Evolutionary conservation across 2,888 invertebrate species (phyloP).

Genomic region (Troglohyphantes excavatus): DNA sequence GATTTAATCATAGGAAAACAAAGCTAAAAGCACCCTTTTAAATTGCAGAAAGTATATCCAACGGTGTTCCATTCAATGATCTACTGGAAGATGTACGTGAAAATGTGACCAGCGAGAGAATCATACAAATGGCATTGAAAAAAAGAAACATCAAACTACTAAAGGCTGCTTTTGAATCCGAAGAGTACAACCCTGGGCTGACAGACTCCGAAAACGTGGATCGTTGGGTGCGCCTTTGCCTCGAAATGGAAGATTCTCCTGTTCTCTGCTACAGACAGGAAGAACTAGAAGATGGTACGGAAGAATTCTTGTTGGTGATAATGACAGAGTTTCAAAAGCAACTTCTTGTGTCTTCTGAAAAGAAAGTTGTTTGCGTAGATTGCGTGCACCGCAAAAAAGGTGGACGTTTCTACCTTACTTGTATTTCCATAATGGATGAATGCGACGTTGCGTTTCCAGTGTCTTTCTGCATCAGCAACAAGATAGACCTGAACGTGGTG

Average conservation of each 20-base stretch:
- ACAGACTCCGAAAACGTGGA: slow-evolving; percentile 44
- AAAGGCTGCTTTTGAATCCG: slow-evolving; percentile 27
- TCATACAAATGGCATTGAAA: slow-evolving; percentile 27
- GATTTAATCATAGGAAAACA: too few species aligned
- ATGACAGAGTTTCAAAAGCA: slow-evolving; percentile 64
- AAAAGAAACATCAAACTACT: slow-evolving; percentile 29
- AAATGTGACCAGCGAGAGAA: slow-evolving; percentile 23
- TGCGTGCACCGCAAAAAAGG: slow-evolving; percentile 38
- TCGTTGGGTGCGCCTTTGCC: slow-evolving; percentile 36
- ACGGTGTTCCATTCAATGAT: slow-evolving; percentile 32
- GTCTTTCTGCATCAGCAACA: slow-evolving; percentile 58
- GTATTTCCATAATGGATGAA: slow-evolving; percentile 50
- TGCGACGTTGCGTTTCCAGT: slow-evolving; percentile 52
- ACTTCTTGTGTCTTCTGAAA: slow-evolving; percentile 25
- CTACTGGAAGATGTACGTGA: slow-evolving; percentile 21
- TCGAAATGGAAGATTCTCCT: slow-evolving; percentile 48
- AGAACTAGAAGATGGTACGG: slow-evolving; percentile 3
- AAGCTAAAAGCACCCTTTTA: not conserved
- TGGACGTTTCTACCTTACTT: slow-evolving; percentile 42
- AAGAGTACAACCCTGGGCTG: slow-evolving; percentile 39
- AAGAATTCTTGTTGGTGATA: slow-evolving; percentile 47
- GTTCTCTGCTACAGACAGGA: slow-evolving; percentile 33
- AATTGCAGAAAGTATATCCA: slow-evolving; percentile 41
- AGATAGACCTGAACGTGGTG: slow-evolving; percentile 39
- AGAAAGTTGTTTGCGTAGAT: slow-evolving; percentile 43